Evolutionary conservation across 2,113 vertebrate genomes (phyloP).

Genomic region (Tragulus kanchil): DNA sequence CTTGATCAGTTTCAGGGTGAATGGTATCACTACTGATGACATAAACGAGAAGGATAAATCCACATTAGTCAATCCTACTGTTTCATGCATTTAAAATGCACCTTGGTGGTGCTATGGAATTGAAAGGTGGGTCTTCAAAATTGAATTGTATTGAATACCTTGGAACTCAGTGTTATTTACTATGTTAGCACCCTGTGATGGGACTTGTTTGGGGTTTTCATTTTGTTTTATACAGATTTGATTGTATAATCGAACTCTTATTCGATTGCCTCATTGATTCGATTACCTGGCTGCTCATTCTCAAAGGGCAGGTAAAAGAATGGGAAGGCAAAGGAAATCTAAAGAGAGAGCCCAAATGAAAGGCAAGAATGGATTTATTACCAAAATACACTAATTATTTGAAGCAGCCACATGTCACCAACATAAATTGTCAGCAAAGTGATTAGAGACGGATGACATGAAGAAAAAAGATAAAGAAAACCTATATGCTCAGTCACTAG

Average conservation of each 20-base stretch:
- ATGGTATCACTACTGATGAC: not conserved
- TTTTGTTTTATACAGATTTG: not conserved
- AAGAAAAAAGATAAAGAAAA: conserved; percentile 27
- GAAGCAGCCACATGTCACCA: not conserved
- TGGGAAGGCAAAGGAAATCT: not conserved
- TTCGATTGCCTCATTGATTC: not conserved
- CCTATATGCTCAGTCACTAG: not conserved
- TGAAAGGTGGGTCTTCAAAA: not conserved
- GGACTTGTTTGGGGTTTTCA: not conserved
- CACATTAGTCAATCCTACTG: not conserved
- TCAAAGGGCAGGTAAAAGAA: conserved; percentile 3
- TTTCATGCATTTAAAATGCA: not conserved
- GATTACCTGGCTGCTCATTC: not conserved
- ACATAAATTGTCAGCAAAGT: not conserved
- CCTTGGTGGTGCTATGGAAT: not conserved
- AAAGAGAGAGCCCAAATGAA: not conserved
- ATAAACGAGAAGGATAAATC: conserved; percentile 4
- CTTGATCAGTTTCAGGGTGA: not conserved
- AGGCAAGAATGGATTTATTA: not conserved
- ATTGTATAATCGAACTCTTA: too few relatives aligned
- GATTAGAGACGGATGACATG: not conserved
- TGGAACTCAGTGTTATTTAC: not conserved
- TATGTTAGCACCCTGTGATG: not conserved
- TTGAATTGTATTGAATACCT: not conserved
- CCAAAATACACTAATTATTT: not conserved